phyloP scores from a whole-genome alignment of 1,140 invertebrate species.

The Tenebrio molitor region DNA sequence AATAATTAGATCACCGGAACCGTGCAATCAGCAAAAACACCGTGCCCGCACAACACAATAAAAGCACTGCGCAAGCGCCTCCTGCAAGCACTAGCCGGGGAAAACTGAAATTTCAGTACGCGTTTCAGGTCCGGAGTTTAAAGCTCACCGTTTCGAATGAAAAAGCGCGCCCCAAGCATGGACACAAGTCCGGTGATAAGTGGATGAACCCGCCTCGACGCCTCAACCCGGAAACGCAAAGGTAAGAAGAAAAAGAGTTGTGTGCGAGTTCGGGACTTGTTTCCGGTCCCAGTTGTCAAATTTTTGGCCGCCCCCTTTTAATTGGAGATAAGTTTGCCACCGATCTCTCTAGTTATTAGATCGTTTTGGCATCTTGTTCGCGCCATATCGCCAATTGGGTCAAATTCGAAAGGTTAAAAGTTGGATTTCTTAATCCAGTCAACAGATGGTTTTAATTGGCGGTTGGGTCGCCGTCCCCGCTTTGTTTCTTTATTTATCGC shows the following conservation, averaged over 20 bases:
- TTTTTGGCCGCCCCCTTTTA: not conserved
- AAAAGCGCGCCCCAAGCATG: conserved; percentile 23
- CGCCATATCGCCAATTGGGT: not conserved
- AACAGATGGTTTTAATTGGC: conserved; percentile 23
- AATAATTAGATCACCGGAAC: conserved; percentile 26
- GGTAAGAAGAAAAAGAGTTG: no score
- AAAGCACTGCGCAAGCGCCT: conserved; percentile 22
- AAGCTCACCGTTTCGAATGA: conserved; percentile 1
- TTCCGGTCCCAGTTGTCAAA: not conserved
- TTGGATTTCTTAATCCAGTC: not conserved
- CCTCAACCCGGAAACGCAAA: no score
- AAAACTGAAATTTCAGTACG: conserved; percentile 38
- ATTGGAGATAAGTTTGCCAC: conserved; percentile 5
- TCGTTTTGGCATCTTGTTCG: not conserved
- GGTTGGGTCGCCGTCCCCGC: no score
- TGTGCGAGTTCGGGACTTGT: no score
- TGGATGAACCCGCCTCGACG: conserved; percentile 1
- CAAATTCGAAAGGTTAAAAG: conserved; percentile 7
- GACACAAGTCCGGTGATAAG: conserved; percentile 8
- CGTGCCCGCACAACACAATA: conserved; percentile 9
- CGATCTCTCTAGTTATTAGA: not conserved
- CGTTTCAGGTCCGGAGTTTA: conserved; percentile 20
- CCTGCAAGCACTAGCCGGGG: conserved; percentile 6
- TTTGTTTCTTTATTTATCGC: conserved; percentile 10
- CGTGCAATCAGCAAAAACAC: conserved; percentile 22